phyloP scores from a whole-genome alignment of 2,113 vertebrate genomes.

The Poecile atricapillus region DNA sequence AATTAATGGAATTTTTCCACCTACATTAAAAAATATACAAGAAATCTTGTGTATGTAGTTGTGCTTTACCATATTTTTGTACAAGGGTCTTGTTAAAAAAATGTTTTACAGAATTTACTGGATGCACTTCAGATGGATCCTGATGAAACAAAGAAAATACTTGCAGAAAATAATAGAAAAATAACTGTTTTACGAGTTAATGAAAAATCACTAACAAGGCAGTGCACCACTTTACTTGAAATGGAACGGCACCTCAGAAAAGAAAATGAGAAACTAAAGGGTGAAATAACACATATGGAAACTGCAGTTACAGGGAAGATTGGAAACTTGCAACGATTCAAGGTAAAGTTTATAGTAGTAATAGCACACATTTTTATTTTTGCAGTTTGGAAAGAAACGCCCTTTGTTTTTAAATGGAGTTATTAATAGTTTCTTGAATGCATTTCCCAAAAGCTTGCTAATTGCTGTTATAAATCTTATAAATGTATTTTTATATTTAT shows the following conservation, averaged over 20 bases:
- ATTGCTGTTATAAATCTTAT: background rate
- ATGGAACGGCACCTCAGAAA: constrained; percentile 83
- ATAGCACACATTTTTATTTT: background rate
- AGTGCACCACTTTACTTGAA: constrained; percentile 84
- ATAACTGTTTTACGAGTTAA: constrained; percentile 87
- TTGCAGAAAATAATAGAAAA: constrained; percentile 84
- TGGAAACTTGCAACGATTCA: constrained; percentile 89
- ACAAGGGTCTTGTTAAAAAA: background rate
- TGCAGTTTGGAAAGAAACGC: background rate
- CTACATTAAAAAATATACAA: background rate
- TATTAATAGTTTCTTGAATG: background rate
- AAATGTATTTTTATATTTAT: too few species aligned
- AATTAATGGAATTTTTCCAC: background rate
- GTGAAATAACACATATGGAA: constrained; percentile 83
- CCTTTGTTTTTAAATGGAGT: background rate
- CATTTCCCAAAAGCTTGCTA: background rate
- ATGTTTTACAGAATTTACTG: constrained; percentile 80
- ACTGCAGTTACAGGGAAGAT: constrained; percentile 80
- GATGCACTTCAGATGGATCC: constrained; percentile 80
- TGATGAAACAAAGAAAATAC: constrained; percentile 76
- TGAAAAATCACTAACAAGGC: constrained; percentile 84
- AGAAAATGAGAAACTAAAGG: constrained; percentile 85
- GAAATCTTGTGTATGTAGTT: background rate
- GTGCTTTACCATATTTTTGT: background rate
- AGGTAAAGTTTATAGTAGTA: constrained; percentile 72